phyloP scores from a whole-genome alignment of 2,888 invertebrate species.

The Didymodactylos carnosus region DNA sequence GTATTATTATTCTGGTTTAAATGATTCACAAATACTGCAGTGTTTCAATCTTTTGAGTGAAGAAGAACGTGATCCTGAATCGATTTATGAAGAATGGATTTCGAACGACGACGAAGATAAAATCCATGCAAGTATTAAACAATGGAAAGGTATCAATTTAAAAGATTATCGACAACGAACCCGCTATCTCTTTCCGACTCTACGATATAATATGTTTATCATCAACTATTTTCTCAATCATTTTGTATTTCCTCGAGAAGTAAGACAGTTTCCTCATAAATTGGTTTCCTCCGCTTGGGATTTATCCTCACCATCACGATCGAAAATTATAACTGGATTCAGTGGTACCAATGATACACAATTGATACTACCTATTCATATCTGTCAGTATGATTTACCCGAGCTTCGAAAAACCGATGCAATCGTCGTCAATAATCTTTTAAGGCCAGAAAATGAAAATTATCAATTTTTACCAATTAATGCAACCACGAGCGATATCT shows the following conservation, averaged over 20 bases:
- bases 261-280: background rate
- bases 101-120: background rate
- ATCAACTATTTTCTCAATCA: background rate
- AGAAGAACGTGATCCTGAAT: background rate
- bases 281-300: background rate
- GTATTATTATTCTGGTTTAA: background rate
- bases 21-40: background rate
- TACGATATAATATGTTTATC: background rate
- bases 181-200: background rate
- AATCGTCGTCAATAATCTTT: background rate
- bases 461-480: background rate
- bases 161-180: background rate
- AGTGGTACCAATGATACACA: background rate
- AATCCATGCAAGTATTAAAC: background rate
- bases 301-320: background rate
- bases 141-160: background rate
- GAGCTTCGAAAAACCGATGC: background rate
- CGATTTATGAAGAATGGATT: background rate
- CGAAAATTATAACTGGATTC: background rate
- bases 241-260: background rate
- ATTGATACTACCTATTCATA: background rate
- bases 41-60: background rate
- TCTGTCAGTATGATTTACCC: background rate
- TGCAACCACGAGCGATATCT: background rate
- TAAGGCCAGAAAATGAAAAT: background rate